Evolutionary conservation across 2,797 vertebrate genomes (phyloP).

Genomic region (Galaxias olidus): DNA sequence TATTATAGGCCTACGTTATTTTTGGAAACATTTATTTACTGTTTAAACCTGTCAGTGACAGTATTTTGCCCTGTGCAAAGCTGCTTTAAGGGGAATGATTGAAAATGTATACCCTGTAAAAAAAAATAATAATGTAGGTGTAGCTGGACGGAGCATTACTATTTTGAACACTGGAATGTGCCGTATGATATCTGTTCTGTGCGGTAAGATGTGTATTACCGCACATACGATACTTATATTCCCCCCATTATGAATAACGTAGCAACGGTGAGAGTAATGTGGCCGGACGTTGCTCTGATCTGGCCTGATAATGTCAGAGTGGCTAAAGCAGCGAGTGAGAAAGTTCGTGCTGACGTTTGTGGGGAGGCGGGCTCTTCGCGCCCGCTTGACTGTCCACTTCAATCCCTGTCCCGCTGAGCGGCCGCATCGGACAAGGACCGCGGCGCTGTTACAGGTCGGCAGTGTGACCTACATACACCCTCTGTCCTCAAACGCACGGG

Average conservation of each 20-base stretch:
- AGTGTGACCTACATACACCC: constrained; percentile 73
- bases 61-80: too few species aligned
- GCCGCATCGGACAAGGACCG: constrained; percentile 46
- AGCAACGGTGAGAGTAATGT: constrained; percentile 86
- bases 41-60: too few species aligned
- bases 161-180: constrained; percentile 8
- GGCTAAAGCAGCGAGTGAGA: constrained; percentile 59
- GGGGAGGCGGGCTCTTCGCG: constrained; percentile 49
- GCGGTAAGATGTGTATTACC: constrained; percentile 63
- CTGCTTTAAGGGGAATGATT: too few species aligned
- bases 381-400: constrained; percentile 63
- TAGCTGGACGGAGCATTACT: too few species aligned
- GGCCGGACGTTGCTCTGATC: constrained; percentile 83
- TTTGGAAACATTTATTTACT: too few species aligned
- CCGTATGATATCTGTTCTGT: constrained; percentile 63
- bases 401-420: constrained; percentile 63
- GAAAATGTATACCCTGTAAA: too few species aligned
- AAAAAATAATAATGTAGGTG: too few species aligned
- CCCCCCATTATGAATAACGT: constrained; percentile 82
- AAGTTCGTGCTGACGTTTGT: constrained; percentile 69
- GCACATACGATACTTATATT: constrained; percentile 73
- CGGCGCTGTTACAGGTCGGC: constrained; percentile 60
- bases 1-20: too few species aligned
- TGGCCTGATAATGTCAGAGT: constrained; percentile 88
- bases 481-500: constrained; percentile 60